phyloP scores from a whole-genome alignment of 1,140 invertebrate species.

The Drosophila kurseongensis region DNA sequence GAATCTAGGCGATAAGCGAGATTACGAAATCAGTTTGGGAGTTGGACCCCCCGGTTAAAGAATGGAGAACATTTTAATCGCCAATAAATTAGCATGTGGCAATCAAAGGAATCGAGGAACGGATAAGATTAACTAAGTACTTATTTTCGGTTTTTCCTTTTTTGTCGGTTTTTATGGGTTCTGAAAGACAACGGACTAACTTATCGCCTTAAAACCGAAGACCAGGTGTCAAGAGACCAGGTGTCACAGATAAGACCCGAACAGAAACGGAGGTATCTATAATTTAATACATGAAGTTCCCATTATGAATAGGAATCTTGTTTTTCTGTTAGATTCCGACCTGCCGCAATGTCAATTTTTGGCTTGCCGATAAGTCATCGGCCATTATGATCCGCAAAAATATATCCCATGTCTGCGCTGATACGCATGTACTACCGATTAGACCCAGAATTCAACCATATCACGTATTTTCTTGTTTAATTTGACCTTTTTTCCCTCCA shows the following conservation, averaged over 20 bases:
- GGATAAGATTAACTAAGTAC: conserved; percentile 65
- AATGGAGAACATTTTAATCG: conserved; percentile 11
- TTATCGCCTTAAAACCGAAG: conserved; percentile 7
- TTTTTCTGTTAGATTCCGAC: conserved; percentile 17
- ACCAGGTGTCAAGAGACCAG: conserved; percentile 4
- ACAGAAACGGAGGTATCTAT: neutral
- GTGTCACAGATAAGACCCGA: neutral
- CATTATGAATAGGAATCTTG: neutral
- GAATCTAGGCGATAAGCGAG: conserved; percentile 1
- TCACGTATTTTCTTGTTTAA: neutral
- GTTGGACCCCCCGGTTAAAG: conserved; percentile 11
- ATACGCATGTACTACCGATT: conserved; percentile 8
- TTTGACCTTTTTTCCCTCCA: no score
- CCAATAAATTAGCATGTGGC: conserved; percentile 27
- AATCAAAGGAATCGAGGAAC: neutral
- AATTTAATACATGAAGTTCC: neutral
- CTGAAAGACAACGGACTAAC: conserved; percentile 41
- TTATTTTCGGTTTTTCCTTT: conserved; percentile 26
- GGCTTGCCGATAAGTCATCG: neutral
- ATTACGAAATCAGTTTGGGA: conserved; percentile 11
- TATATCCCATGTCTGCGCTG: conserved; percentile 8
- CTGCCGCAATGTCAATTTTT: conserved; percentile 36
- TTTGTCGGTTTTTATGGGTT: neutral
- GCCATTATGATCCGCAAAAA: neutral
- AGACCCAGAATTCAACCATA: neutral